Base-by-base conservation (phyloP, 2,888 invertebrate species). In the Doris montereyensis region DNA sequence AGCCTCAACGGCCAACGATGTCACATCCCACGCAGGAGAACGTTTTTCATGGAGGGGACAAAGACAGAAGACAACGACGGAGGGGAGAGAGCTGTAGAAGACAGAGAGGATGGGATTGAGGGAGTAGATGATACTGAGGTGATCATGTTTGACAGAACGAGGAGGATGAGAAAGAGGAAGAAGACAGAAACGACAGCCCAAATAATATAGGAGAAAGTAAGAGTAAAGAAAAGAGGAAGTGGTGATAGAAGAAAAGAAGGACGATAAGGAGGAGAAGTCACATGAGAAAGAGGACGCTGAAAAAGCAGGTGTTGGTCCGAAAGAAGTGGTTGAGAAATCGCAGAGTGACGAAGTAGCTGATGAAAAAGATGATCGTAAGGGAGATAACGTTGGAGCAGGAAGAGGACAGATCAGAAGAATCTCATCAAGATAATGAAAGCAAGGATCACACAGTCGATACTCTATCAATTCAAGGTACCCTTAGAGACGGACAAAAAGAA, bases 51-150 rank as follows among this genome's bases (percentile, higher is more conserved):
- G 17, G 58, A 30, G 13, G 57, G 57, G 2, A 41, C 5, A 21
- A 35, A 34, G 41, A 68, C 58, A 3, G 65, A 65, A 8, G 21
- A 24, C 1, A 24, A 17, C 10, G 24, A 28, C 17, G 34, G 17
- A 21, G 30, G 24, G 21, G 24, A 68, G 0, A 13, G 4, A n/a
- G 3, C n/a, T 24, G 76, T 57, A 24, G 57, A 57, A 8, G n/a
- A 32, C 32, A 76, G 57, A 17, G 76, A 76, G 13, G 21, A 52
- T 2, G 76, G 67, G 1, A 68, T 35, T 52, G 76, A 76, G 28
- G 76, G 57, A 21, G 68, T 68, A 10, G 76, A 76, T 68, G 76
- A 76, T 32, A 68, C 67, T 52, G 35, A 52, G 26, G 76, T 75
- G 13, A 76, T 10, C 21, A 28, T 68, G 32, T 76, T 57, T 68